Base-by-base conservation (phyloP, 2,888 invertebrate species). In the Parnassius smintheus region DNA sequence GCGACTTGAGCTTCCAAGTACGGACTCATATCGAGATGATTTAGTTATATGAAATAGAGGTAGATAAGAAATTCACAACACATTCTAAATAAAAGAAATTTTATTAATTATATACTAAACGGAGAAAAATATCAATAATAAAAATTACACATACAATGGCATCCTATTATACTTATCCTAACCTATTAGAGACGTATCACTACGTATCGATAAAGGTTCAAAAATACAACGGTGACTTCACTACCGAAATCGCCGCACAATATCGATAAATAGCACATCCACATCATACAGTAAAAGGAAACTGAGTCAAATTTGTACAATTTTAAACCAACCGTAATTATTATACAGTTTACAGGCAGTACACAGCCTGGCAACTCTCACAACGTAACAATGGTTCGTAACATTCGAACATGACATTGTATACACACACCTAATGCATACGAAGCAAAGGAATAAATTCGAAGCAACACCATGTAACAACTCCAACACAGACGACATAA, bases 61-160 rank as follows among this genome's bases (percentile, higher is more conserved):
- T 65, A 71, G 68, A 63, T 46, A n/a, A 60, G 42, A 49, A 60
- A 62, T 4, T 18, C 25, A 12, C 55, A 13, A 67, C 25, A 54
- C 54, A 50, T 68, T 73, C 75, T 86, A 82, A 86, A 85, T 88
- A 87, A 86, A 88, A 85, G 85, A 85, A 81, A 83, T 78, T 89
- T 90, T 88, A 88, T 85, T 86, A 75, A 72, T 75, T 75, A 74
- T 66, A 65, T 68, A 81, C 84, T 87, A 86, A 83, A 86, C 82
- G 77, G 81, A 83, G 82, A 85, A 83, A 82, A 62, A 62, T 81
- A 82, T 69, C 70, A 70, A 72, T 70, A 71, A 71, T 82, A 82
- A 84, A 85, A 82, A 81, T 81, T 83, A 86, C 83, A 86, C 77
- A 75, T 83, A 86, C 84, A 80, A 89, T 88, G 88, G 87, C 88